A percentile compares a stretch with the other conserved stretches of the same genome.
These are phyloP conservation scores for Sialis fuliginosa DNA, from an alignment of 2,888 invertebrate genomes.

Conservation along the genomic window DNA sequence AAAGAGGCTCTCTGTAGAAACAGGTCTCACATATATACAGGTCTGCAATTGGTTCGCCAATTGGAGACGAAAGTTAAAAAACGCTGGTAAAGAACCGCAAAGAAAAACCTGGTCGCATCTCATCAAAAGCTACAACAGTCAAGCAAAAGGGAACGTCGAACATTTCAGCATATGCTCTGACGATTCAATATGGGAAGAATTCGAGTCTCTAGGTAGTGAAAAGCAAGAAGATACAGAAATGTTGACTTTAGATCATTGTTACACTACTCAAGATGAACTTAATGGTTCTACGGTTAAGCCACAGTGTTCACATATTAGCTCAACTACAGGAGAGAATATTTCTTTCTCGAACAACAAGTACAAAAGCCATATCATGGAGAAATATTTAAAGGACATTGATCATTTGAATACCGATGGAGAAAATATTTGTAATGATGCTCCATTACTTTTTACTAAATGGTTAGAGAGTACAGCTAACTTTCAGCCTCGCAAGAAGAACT, in stretches of 20 bases:
- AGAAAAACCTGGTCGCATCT: constrained; percentile 58
- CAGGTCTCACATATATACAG: constrained; percentile 62
- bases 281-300: constrained; percentile 8
- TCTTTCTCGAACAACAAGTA: constrained; percentile 26
- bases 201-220: constrained; percentile 21
- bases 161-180: constrained; percentile 64
- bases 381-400: constrained; percentile 29
- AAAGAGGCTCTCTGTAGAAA: constrained; percentile 50
- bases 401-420: constrained; percentile 11
- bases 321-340: constrained; percentile 21
- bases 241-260: constrained; percentile 18
- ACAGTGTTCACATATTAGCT: constrained; percentile 21
- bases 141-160: constrained; percentile 60
- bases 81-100: constrained; percentile 48
- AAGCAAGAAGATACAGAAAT: constrained; percentile 5
- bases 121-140: constrained; percentile 51
- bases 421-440: constrained; percentile 18
- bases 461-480: constrained; percentile 57
- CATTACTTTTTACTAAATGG: constrained; percentile 54
- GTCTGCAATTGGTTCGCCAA: constrained; percentile 74
- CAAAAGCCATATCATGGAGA: constrained; percentile 40
- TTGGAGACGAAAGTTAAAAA: constrained; percentile 61
- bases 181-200: constrained; percentile 63
- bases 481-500: constrained; percentile 51
- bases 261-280: constrained; percentile 13